Conservation (phyloP, 2,888 invertebrate genomes). For the Philhelius pedissequus region DNA sequence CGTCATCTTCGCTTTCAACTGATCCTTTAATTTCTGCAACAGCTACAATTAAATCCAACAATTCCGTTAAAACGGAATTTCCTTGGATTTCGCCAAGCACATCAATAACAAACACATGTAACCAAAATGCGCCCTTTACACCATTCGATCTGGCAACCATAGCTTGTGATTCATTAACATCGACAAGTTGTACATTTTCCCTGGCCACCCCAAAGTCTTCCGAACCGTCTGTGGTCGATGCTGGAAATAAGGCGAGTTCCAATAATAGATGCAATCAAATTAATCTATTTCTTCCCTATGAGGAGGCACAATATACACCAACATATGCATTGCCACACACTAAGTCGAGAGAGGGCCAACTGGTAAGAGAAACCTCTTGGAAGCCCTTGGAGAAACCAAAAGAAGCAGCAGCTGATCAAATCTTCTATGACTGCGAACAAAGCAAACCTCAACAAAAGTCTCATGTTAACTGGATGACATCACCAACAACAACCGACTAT, state of each 20-base stretch:
- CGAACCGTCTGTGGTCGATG: constrained; percentile 21
- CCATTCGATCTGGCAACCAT: constrained; percentile 37
- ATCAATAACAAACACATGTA: background rate
- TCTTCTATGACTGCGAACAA: constrained; percentile 63
- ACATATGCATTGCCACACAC: constrained; percentile 65
- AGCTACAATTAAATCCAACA: constrained; percentile 8
- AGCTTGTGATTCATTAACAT: constrained; percentile 24
- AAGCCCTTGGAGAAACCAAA: constrained; percentile 33
- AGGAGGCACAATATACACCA: constrained; percentile 62
- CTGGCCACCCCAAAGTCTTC: constrained; percentile 55
- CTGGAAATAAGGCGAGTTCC: background rate
- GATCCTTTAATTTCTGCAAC: constrained; percentile 37
- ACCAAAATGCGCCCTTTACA: background rate
- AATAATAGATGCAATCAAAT: constrained; percentile 36
- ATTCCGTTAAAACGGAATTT: constrained; percentile 43
- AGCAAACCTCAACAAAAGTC: constrained; percentile 47
- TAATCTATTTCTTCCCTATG: constrained; percentile 50
- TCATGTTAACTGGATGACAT: constrained; percentile 74
- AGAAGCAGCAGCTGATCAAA: constrained; percentile 26
- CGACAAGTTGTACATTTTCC: constrained; percentile 67
- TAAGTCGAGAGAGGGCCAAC: constrained; percentile 36
- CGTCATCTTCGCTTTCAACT: background rate
- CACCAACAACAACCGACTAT: constrained; percentile 79
- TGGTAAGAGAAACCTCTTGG: constrained; percentile 4
- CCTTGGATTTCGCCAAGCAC: constrained; percentile 39